Percentiles rank a stretch among this genome's conserved stretches.
phyloP scores from a whole-genome alignment of 2,113 vertebrate species.

The Nothoprocta pentlandii region DNA sequence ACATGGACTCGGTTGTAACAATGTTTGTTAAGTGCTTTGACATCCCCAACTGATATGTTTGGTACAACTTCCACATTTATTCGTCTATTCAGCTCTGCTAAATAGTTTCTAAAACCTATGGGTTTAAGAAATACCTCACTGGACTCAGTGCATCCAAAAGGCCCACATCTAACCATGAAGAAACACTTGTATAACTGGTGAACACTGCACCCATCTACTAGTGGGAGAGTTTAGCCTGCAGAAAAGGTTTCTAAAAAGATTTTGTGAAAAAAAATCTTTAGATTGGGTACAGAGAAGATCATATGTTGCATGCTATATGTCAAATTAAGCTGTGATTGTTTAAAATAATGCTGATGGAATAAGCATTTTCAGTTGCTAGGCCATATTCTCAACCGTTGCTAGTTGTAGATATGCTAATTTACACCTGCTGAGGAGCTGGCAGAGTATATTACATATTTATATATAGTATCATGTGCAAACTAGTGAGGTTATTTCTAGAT shows the following conservation, averaged over 20 bases:
- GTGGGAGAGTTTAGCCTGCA: not conserved
- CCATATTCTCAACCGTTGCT: not conserved
- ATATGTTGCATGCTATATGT: not conserved
- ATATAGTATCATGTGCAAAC: not conserved
- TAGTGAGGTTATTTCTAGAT: slow-evolving; percentile 31
- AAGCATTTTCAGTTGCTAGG: not conserved
- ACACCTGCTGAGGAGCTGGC: not conserved
- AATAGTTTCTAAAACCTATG: slow-evolving; percentile 40
- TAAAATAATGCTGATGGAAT: slow-evolving; percentile 4
- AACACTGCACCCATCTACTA: not conserved
- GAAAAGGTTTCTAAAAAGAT: slow-evolving; percentile 6
- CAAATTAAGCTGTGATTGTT: not conserved
- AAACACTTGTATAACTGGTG: not conserved
- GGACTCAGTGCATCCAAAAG: slow-evolving; percentile 39
- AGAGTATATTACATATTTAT: not conserved
- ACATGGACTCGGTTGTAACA: slow-evolving; percentile 76
- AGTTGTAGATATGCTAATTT: not conserved
- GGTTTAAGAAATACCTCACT: slow-evolving; percentile 25
- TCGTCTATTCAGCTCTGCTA: slow-evolving; percentile 69
- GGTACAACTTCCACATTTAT: slow-evolving; percentile 72
- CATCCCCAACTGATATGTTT: slow-evolving; percentile 72
- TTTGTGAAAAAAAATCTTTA: not conserved
- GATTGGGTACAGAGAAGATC: not conserved
- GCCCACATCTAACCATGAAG: not conserved
- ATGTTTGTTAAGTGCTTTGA: slow-evolving; percentile 72